Percentiles rank a stretch among this genome's conserved stretches.
phyloP scores from a whole-genome alignment of 2,113 vertebrate species.

The Silurus meridionalis region DNA sequence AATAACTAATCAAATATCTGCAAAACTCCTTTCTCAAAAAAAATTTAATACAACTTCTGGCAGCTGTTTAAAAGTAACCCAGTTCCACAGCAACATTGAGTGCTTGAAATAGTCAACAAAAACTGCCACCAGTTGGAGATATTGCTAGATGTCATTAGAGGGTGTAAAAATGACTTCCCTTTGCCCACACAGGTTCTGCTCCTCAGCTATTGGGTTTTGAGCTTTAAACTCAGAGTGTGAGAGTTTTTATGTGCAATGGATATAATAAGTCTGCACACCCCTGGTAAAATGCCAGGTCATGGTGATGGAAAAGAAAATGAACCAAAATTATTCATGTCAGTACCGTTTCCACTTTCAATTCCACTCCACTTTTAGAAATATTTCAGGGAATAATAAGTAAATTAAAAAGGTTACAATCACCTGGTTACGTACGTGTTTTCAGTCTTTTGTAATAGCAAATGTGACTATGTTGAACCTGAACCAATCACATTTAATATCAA shows the following conservation, averaged over 20 bases:
- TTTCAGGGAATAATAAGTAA: too few relatives aligned
- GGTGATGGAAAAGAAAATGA: too few relatives aligned
- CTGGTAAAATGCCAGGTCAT: too few relatives aligned
- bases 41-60: not conserved
- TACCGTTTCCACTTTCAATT: too few relatives aligned
- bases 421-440: too few relatives aligned
- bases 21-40: not conserved
- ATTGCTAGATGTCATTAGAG: not conserved
- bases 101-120: slow-evolving; percentile 9
- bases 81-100: not conserved
- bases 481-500: too few relatives aligned
- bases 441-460: too few relatives aligned
- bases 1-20: not conserved
- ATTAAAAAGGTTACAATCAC: too few relatives aligned
- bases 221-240: not conserved
- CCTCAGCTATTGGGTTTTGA: not conserved
- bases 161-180: not conserved
- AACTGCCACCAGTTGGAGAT: not conserved
- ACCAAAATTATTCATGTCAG: too few relatives aligned
- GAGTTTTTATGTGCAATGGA: not conserved
- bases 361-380: too few relatives aligned
- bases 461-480: too few relatives aligned
- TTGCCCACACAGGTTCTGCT: not conserved
- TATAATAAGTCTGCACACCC: not conserved
- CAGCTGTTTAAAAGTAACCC: not conserved